Evolutionary conservation across 1,140 invertebrate species (phyloP).

Genomic region (Drosophila grimshawi): DNA sequence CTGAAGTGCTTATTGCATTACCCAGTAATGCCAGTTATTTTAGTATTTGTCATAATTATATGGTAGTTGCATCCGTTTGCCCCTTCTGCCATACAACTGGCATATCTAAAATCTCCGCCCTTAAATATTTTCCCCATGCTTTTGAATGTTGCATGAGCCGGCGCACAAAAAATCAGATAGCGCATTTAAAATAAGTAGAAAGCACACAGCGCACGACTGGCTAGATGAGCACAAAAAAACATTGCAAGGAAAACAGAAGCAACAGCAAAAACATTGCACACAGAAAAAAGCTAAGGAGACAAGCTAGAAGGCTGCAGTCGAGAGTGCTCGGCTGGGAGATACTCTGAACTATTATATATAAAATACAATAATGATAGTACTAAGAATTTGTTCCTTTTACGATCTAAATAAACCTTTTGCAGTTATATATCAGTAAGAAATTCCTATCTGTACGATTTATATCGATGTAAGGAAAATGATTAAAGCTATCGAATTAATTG

Average conservation of each 20-base stretch:
- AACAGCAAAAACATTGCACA: constrained; percentile 50
- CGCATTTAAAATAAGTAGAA: constrained; percentile 78
- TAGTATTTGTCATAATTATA: constrained; percentile 66
- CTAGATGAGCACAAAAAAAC: constrained; percentile 54
- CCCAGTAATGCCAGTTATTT: constrained; percentile 55
- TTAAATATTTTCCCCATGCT: constrained; percentile 61
- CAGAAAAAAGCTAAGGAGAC: too few species aligned
- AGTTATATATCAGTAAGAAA: too few species aligned
- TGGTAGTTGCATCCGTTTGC: constrained; percentile 14
- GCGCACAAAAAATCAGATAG: constrained; percentile 71
- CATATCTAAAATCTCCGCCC: constrained; percentile 63
- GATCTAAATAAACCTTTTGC: too few species aligned
- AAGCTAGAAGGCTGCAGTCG: too few species aligned
- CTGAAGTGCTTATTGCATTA: constrained; percentile 66
- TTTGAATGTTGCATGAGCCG: constrained; percentile 74
- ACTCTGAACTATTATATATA: too few species aligned
- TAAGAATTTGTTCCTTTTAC: too few species aligned
- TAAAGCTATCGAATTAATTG: too few species aligned
- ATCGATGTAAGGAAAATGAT: too few species aligned
- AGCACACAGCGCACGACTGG: constrained; percentile 78
- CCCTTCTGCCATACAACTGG: constrained; percentile 5
- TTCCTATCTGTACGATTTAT: too few species aligned
- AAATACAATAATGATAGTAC: too few species aligned
- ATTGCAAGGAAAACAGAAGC: constrained; percentile 27
- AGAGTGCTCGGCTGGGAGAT: too few species aligned